Evolutionary conservation across 1,140 invertebrate genomes (phyloP).

Genomic region (Magallana angulata): DNA sequence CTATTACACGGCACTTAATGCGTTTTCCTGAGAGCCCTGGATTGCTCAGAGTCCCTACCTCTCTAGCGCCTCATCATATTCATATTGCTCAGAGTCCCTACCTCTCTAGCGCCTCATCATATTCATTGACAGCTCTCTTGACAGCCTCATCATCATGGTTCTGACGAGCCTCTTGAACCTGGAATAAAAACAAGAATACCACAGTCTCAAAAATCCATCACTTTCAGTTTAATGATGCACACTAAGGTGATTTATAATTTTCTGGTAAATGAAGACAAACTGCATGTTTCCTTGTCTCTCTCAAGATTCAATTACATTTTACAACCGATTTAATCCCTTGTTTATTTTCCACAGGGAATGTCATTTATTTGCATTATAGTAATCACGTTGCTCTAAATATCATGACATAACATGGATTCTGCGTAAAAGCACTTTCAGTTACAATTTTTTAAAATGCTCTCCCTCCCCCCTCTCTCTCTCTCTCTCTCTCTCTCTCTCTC

Average conservation of each 20-base stretch:
- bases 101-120: conserved; percentile 93
- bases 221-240: neutral
- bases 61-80: neutral
- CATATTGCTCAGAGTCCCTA: conserved; percentile 78
- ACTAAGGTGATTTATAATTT: conserved; percentile 1
- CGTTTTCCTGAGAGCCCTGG: too few species aligned
- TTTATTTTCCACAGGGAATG: too few species aligned
- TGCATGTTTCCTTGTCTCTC: neutral
- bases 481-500: too few species aligned
- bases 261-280: neutral
- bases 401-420: too few species aligned
- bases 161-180: conserved; percentile 89
- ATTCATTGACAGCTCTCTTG: conserved; percentile 94
- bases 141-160: conserved; percentile 93
- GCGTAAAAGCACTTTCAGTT: too few species aligned
- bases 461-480: too few species aligned
- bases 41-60: too few species aligned
- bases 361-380: too few species aligned
- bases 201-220: neutral
- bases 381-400: too few species aligned
- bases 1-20: too few species aligned
- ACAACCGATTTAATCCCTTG: too few species aligned
- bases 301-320: neutral
- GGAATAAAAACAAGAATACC: conserved; percentile 46
- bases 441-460: too few species aligned